Evolutionary conservation across 2,797 vertebrate species (phyloP), one percentile per base, ranked within the genome.

Genomic region (Hoplostethus atlanticus): DNA sequence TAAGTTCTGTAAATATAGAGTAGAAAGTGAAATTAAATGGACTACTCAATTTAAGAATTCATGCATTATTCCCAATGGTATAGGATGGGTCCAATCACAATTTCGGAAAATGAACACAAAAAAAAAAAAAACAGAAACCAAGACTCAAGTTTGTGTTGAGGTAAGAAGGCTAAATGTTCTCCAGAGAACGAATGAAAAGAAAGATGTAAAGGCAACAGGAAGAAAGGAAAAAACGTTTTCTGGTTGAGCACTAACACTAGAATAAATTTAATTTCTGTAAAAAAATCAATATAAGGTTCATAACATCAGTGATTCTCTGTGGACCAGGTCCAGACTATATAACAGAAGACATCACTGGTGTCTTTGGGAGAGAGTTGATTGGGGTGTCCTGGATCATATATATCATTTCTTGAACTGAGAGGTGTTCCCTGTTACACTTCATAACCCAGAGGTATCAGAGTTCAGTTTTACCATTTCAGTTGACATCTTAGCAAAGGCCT

Each of bases 81-180:
- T 11, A 48, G 15, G 67, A 36, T 68, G 66, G 89, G 80, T 86
- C 81, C 82, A 85, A 59, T 79, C 64, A 30, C 44, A 74, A 54
- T 81, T 69, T 69, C 47, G 53, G 54, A 56, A 76, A 76, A 69
- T 34, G n/a, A 34, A 16, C 47, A 5, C 47, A n/a, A n/a, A n/a
- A n/a, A n/a, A n/a, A n/a, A 3, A 6, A 60, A 60, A 40, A 28
- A 1, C 28, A 47, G 16, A 15, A n/a, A n/a, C 16, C 3, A 15
- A 5, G 46, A 47, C 13, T 15, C 15, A 47, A n/a, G 2, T 42
- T 42, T 42, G 40, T 42, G 8, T 8, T 42, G 3, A 11, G 40
- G 10, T 42, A 10, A 12, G 40, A 40, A 40, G 38, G 1, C 10
- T 11, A 31, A 10, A 53, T 17, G 16, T 6, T 50, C 21, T 28